Evolutionary conservation across 2,113 vertebrate genomes (phyloP), one percentile per base, ranked within the genome.

Genomic region (Entelurus aequoreus): DNA sequence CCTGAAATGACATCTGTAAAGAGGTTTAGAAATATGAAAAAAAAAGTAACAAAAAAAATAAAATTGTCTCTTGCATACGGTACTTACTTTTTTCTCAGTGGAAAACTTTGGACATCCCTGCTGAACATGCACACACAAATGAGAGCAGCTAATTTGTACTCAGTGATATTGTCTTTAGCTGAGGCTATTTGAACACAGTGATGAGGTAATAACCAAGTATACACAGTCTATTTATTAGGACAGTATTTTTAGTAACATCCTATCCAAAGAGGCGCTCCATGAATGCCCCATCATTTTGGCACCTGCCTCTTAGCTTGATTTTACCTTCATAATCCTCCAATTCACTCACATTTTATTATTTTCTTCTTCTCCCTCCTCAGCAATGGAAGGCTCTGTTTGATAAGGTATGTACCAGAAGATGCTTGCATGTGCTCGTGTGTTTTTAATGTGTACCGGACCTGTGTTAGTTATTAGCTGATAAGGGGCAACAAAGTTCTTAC

Each of bases 371-470:
- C 65, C 50, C 81, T 63, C 81, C 84, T 75, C 89, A 94, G 93
- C 91, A 92, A 87, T 94, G 93, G 93, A 94, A 94, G 90, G 86
- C 85, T 78, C 86, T 94, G 6, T 94, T 94, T 84, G 93, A 94
- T 86, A 90, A 94, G 93, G 93, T 94, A 93, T 77, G 89, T 85
- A 72, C 37, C 14, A 10, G 60, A 37, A 60, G 19, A 54, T 58
- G 51, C 7, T 14, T 82, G 76, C 74, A 80, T 81, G 81, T 75
- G 54, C 66, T 48, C 65, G 63, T 63, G 56, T 54, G 53, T 73
- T 37, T 44, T 71, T 28, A 64, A 19, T n/a, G 21, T 28, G 9
- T 60, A 46, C 11, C 12, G 10, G 64, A 71, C 63, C 63, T 51
- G 48, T 62, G 54, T 54, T 62, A 44, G 49, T 58, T 37, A 65